These are phyloP conservation scores for Drosophila eugracilis DNA, from an alignment of 1,140 invertebrate genomes.

Conservation along the genomic window DNA sequence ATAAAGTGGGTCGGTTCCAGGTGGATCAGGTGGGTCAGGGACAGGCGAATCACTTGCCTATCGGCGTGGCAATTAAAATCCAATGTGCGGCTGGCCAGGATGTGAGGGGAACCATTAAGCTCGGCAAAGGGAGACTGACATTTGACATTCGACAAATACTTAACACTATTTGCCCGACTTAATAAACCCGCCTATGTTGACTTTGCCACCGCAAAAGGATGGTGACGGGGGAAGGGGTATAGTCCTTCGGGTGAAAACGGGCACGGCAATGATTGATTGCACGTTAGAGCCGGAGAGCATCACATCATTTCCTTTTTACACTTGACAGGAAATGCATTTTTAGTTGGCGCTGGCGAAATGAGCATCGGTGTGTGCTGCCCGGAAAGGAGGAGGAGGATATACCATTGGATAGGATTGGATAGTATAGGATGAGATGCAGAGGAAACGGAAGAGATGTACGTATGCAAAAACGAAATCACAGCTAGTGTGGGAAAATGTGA, in stretches of 20 bases:
- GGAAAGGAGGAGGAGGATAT: constrained; percentile 12
- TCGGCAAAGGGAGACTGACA: constrained; percentile 16
- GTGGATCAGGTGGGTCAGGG: constrained; percentile 1
- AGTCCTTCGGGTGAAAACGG: constrained; percentile 14
- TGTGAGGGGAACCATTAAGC: constrained; percentile 4
- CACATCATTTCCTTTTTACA: constrained; percentile 81
- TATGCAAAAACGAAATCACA: constrained; percentile 61
- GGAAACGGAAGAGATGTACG: constrained; percentile 33
- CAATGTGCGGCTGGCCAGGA: constrained; percentile 35
- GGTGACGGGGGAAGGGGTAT: not conserved
- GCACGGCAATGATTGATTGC: constrained; percentile 77
- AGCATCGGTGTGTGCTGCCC: constrained; percentile 54
- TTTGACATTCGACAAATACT: constrained; percentile 80
- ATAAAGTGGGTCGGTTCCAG: not conserved
- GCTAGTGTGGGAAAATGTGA: constrained; percentile 35
- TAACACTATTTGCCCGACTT: constrained; percentile 78
- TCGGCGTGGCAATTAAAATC: constrained; percentile 50
- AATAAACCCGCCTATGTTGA: constrained; percentile 79
- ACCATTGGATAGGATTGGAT: constrained; percentile 2
- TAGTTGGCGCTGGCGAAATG: constrained; percentile 76
- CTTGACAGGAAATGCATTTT: constrained; percentile 82
- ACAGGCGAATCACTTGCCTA: constrained; percentile 29
- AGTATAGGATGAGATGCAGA: not conserved
- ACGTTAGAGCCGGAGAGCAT: constrained; percentile 76
- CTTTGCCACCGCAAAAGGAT: constrained; percentile 56